Evolutionary conservation across 2,797 vertebrate species (phyloP).

Genomic region (Lophotriccus pileatus): DNA sequence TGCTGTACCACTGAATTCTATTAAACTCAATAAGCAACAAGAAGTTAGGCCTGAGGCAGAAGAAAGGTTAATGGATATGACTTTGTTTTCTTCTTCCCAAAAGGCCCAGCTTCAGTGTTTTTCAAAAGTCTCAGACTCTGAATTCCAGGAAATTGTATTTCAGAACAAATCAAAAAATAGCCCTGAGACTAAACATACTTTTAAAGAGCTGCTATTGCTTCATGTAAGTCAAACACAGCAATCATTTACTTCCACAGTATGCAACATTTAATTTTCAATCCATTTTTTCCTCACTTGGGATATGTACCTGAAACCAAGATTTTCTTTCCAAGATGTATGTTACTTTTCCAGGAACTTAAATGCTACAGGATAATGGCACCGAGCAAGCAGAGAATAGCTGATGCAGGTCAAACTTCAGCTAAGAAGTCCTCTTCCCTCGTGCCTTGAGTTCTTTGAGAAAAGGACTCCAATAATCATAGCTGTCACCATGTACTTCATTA

Average conservation of each 20-base stretch:
- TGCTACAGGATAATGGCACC: neutral
- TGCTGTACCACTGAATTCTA: neutral
- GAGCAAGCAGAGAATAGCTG: neutral
- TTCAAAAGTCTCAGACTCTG: slow-evolving; percentile 1
- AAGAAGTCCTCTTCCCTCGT: neutral
- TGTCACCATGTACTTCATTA: neutral
- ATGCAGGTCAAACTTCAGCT: neutral
- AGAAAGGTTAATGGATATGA: slow-evolving; percentile 4
- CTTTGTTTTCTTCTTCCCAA: neutral
- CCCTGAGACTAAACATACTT: slow-evolving; percentile 40
- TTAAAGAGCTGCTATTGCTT: slow-evolving; percentile 21
- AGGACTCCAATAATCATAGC: neutral
- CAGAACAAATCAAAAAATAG: slow-evolving; percentile 12
- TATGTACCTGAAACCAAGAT: neutral
- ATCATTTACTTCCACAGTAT: neutral
- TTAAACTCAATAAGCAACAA: neutral
- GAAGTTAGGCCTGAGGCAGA: neutral
- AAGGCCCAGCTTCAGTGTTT: neutral
- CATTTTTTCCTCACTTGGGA: neutral
- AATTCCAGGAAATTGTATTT: slow-evolving; percentile 21
- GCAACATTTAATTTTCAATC: neutral
- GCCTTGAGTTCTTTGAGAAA: neutral
- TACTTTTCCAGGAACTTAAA: neutral
- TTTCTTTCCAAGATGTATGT: neutral
- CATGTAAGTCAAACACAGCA: neutral